Base-by-base conservation (phyloP, 2,113 vertebrate species). In the Marmota monax region DNA sequence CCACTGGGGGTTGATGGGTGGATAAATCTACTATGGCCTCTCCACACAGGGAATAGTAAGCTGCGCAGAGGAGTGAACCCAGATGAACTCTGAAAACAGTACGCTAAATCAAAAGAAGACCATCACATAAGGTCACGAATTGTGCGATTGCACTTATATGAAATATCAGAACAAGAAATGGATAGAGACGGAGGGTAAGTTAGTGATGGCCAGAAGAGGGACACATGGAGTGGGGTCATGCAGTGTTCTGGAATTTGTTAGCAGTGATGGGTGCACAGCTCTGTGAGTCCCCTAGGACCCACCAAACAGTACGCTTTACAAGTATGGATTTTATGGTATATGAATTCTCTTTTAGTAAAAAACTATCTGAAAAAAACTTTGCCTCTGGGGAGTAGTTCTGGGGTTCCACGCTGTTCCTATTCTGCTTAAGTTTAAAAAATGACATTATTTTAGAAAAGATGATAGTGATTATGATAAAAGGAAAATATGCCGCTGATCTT, bases 1-100 rank as follows among this genome's bases (percentile, higher is more conserved):
- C 45, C 34, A 18, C 20, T 22, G 1, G 39, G 39, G 39, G 13
- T 0, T 25, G 45, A 34, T 16, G 4, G 63, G 51, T 10, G 7
- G 29, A 5, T 42, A 77, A 18, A n/a, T 42, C 20, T 0, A 8
- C 16, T 32, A 18, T 25, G 42, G 12, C n/a, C 0, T 9, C 1
- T 2, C 16, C 12, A 6, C 11, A 18, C 9, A 27, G 7, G 9
- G 74, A 45, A 25, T 23, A 7, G 18, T 78, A 23, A 73, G 16
- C 18, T 7, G 22, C 29, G 17, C 77, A 18, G 69, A 37, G 22
- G 73, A 63, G 18, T 13, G 39, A 69, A 73, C 29, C 16, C 5
- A 14, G 22, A 76, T 3, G 23, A 73, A 58, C 42, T 61, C 69
- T 58, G 67, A 70, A 73, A 79, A 76, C 27, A 77, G 69, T 37